phyloP scores from a whole-genome alignment of 2,797 vertebrate species.

The Oreortyx pictus region DNA sequence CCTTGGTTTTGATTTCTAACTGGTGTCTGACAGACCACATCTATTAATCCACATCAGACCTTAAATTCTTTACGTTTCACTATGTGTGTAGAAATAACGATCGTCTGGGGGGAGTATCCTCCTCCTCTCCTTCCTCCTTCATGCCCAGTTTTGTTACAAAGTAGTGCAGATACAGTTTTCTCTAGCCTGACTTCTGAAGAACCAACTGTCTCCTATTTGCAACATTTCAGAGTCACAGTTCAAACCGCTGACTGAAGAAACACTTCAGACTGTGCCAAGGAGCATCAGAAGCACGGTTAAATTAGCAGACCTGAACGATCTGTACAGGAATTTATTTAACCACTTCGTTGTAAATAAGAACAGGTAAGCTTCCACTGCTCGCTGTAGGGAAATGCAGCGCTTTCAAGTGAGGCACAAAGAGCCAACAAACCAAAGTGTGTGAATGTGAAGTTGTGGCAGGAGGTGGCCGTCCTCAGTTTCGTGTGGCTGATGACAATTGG shows the following conservation, averaged over 20 bases:
- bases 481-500: background rate
- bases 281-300: conserved; percentile 33
- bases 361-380: background rate
- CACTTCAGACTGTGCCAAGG: background rate
- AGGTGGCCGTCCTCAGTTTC: background rate
- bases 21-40: background rate
- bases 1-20: background rate
- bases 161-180: background rate
- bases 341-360: conserved; percentile 18
- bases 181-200: background rate
- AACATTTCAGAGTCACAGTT: background rate
- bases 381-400: background rate
- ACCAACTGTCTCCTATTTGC: background rate
- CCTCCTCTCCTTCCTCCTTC: background rate
- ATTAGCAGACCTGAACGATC: conserved; percentile 11
- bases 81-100: background rate
- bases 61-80: background rate
- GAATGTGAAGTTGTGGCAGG: background rate
- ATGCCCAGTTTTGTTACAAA: background rate
- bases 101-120: background rate
- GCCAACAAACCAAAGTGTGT: too few species aligned
- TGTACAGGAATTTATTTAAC: conserved; percentile 26
- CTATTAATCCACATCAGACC: background rate
- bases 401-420: background rate
- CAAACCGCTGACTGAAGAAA: background rate